Percentiles rank a stretch among this genome's conserved stretches.
These are phyloP conservation scores for Mesochorus sp. DNA, from an alignment of 2,888 invertebrate species.

Conservation along the genomic window DNA sequence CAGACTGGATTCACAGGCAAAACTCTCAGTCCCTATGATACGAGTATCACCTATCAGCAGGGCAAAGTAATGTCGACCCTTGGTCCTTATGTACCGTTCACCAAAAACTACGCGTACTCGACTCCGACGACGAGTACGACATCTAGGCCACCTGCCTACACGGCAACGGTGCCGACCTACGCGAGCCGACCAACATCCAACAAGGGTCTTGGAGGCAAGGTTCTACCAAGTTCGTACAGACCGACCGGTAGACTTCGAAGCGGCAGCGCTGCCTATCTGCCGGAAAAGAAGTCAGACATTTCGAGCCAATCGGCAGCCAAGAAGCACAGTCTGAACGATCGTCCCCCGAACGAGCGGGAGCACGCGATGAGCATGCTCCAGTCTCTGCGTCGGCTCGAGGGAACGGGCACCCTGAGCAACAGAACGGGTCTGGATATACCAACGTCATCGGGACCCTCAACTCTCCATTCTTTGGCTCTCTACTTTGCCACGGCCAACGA, in stretches of 20 bases:
- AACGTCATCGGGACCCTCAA: slow-evolving; percentile 89
- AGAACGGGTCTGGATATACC: slow-evolving; percentile 87
- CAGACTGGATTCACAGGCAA: slow-evolving; percentile 61
- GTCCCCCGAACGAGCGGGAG: slow-evolving; percentile 84
- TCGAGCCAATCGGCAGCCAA: slow-evolving; percentile 64
- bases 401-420: slow-evolving; percentile 79
- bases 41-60: slow-evolving; percentile 75
- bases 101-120: slow-evolving; percentile 76
- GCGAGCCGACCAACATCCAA: slow-evolving; percentile 61
- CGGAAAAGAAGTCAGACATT: slow-evolving; percentile 68
- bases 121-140: slow-evolving; percentile 68
- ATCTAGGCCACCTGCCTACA: slow-evolving; percentile 70
- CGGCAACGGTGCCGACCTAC: slow-evolving; percentile 76
- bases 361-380: slow-evolving; percentile 88
- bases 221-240: slow-evolving; percentile 23
- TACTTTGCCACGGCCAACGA: slow-evolving; percentile 90
- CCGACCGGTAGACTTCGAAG: slow-evolving; percentile 62
- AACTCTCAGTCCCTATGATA: slow-evolving; percentile 74
- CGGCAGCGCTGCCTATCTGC: slow-evolving; percentile 70
- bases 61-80: slow-evolving; percentile 76
- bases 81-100: slow-evolving; percentile 79
- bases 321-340: slow-evolving; percentile 63
- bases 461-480: slow-evolving; percentile 89
- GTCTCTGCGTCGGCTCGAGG: slow-evolving; percentile 86
- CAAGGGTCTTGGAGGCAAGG: slow-evolving; percentile 58